Conservation (phyloP, 2,113 vertebrate genomes). For the Ceyx margarethae region DNA sequence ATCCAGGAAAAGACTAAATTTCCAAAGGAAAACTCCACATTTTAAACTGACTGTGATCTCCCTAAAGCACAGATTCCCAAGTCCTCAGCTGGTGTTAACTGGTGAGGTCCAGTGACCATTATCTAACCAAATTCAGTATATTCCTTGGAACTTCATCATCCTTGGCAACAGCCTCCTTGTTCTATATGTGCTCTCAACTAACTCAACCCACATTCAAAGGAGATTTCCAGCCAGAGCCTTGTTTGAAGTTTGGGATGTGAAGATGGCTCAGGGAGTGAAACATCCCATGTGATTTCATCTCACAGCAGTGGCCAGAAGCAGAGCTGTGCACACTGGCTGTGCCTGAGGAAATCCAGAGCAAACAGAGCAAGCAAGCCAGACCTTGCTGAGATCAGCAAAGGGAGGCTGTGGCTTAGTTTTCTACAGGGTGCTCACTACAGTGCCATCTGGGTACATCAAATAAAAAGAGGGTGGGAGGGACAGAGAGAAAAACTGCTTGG, state of each 20-base stretch:
- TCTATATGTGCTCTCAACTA: neutral
- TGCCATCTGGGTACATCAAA: neutral
- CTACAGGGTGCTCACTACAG: neutral
- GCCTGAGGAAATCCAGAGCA: slow-evolving; percentile 24
- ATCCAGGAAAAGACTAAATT: neutral
- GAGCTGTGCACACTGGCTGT: neutral
- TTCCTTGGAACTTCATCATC: neutral
- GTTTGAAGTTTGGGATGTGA: slow-evolving; percentile 5
- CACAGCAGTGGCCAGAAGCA: slow-evolving; percentile 21
- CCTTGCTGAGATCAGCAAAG: neutral
- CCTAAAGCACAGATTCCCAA: neutral
- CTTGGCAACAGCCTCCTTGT: neutral
- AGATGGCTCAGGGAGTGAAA: slow-evolving; percentile 32
- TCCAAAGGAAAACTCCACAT: neutral
- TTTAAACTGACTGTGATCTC: neutral
- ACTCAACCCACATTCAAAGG: neutral
- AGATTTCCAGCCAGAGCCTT: slow-evolving; percentile 7
- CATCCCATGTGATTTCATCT: neutral
- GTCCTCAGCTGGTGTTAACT: neutral
- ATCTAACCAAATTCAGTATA: neutral
- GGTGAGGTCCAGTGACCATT: neutral
- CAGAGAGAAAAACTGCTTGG: neutral
- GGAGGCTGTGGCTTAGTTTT: neutral
- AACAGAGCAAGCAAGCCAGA: slow-evolving; percentile 8
- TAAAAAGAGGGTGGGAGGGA: neutral